These are phyloP conservation scores for Troglohyphantes excavatus DNA, from an alignment of 2,888 invertebrate species.

Conservation along the genomic window DNA sequence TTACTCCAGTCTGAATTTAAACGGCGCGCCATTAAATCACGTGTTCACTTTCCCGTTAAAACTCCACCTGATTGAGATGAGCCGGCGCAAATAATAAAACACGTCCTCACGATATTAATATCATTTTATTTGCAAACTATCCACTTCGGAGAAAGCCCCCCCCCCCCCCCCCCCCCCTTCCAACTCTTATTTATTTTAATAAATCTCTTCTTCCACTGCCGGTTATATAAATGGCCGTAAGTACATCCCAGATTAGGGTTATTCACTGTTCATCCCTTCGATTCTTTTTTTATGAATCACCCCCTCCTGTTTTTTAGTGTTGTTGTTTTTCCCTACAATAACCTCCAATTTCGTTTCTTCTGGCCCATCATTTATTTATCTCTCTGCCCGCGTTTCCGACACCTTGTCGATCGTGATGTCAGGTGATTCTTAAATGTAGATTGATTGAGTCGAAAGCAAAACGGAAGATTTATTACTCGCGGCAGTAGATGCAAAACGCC, in stretches of 20 bases:
- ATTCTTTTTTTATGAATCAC: constrained; percentile 13
- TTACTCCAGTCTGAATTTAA: constrained; percentile 59
- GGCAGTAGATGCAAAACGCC: background rate
- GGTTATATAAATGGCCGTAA: constrained; percentile 52
- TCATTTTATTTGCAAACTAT: constrained; percentile 64
- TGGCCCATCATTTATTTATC: constrained; percentile 64
- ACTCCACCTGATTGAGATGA: constrained; percentile 24
- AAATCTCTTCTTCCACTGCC: constrained; percentile 53
- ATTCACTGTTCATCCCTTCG: constrained; percentile 34
- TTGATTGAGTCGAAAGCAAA: constrained; percentile 50
- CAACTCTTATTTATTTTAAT: constrained; percentile 72
- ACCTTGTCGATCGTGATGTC: constrained; percentile 72
- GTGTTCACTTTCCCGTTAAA: constrained; percentile 60
- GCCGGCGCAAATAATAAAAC: constrained; percentile 12
- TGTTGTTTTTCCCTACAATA: constrained; percentile 33
- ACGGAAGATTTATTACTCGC: constrained; percentile 52
- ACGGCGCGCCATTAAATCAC: constrained; percentile 61
- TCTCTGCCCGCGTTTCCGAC: constrained; percentile 50
- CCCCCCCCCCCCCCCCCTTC: too few species aligned
- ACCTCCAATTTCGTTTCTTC: constrained; percentile 66
- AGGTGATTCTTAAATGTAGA: constrained; percentile 75
- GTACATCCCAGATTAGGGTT: constrained; percentile 55
- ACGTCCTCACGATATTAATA: constrained; percentile 48
- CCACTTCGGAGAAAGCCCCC: constrained; percentile 4
- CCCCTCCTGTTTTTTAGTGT: constrained; percentile 2